Percentiles rank a stretch among this genome's conserved stretches.
Conservation (phyloP, 2,797 vertebrate genomes). For the Pangasius sanitwongsei region DNA sequence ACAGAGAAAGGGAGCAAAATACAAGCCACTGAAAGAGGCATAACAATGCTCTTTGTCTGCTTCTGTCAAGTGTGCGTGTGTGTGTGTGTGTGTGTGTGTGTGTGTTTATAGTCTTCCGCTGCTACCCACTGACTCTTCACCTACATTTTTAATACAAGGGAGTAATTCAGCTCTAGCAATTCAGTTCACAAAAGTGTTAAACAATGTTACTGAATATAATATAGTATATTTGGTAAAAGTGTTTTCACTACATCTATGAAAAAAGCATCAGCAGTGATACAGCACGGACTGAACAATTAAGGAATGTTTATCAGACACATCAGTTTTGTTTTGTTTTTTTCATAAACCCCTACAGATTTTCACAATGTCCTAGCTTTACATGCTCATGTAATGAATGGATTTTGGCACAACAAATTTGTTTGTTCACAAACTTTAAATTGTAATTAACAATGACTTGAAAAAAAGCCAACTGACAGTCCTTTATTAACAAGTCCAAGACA, state of each 20-base stretch:
- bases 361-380: background rate
- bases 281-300: background rate
- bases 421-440: background rate
- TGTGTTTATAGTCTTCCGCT: background rate
- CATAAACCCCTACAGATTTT: background rate
- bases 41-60: background rate
- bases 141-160: background rate
- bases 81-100: slow-evolving; percentile 31
- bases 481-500: background rate
- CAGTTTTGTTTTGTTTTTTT: background rate
- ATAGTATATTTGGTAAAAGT: no score
- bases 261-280: background rate
- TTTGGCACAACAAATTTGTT: no score
- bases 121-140: background rate
- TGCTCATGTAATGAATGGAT: background rate
- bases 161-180: background rate
- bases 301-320: background rate
- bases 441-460: background rate
- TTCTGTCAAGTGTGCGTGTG: background rate
- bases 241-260: background rate
- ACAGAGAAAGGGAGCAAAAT: background rate
- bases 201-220: background rate
- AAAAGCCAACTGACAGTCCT: background rate
- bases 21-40: background rate
- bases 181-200: background rate